Evolutionary conservation across 2,888 invertebrate genomes (phyloP), one percentile per base, ranked within the genome.

Genomic region (Branchellion lobata): DNA sequence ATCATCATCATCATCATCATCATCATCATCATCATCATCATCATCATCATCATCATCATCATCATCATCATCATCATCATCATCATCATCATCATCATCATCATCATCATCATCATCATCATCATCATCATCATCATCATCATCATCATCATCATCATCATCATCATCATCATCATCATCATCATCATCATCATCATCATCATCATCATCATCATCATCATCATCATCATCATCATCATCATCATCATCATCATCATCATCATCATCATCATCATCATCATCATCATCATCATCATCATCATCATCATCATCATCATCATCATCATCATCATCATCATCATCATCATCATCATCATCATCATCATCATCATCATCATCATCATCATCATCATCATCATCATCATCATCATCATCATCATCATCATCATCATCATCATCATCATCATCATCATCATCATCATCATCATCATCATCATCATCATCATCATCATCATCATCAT

Each of bases 61-160:
- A 47, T 74, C 47, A 14, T 74, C 74, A 40, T 74, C 74, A 40
- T 74, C 74, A 21, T 74, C n/a, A 61, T 61, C 27, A 5, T 61
- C 61, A 24, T 61, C 61, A 27, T 24, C 27, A 47, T 31, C 21
- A n/a, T 57, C 71, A 29, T 74, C 51, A 74, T 47, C 74, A 47
- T 74, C 74, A 47, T 74, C 47, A 14, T 74, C 74, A 40, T 74
- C 74, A 40, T 74, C 74, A 21, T 74, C n/a, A 61, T 61, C 27
- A 5, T 61, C 61, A 24, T 61, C 61, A 27, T 24, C 27, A 47
- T 31, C 21, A n/a, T 57, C 71, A 29, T 74, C 51, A 74, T 47
- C 74, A 47, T 74, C 74, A 47, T 74, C 47, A 14, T 74, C 74
- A 40, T 74, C 74, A 40, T 74, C 74, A 21, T 74, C n/a, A 61